Conservation (phyloP, 2,888 invertebrate species). For the Oxystoma pomonae region DNA sequence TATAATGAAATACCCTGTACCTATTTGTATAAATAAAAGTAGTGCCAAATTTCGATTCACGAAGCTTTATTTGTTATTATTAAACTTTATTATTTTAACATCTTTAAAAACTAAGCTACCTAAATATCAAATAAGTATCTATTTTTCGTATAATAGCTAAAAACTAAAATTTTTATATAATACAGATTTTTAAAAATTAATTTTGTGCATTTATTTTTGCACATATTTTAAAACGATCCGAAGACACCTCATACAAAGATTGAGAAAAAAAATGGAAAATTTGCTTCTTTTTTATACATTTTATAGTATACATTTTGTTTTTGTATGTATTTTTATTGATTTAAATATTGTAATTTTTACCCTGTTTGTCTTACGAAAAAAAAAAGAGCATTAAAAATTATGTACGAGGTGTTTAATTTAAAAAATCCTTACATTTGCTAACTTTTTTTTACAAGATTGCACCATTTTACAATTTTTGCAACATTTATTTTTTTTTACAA, state of each 20-base stretch:
- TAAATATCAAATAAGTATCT: slow-evolving; percentile 50
- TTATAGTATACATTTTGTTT: slow-evolving; percentile 23
- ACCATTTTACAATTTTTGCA: slow-evolving; percentile 46
- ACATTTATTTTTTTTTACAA: slow-evolving; percentile 45
- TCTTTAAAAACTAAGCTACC: slow-evolving; percentile 51
- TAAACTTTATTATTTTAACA: slow-evolving; percentile 46
- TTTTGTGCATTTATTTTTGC: slow-evolving; percentile 15
- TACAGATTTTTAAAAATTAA: slow-evolving; percentile 19
- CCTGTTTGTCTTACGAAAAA: slow-evolving; percentile 39
- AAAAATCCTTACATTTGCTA: slow-evolving; percentile 33
- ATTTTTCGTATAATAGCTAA: slow-evolving; percentile 44
- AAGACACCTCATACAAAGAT: slow-evolving; percentile 42
- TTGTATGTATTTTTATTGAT: slow-evolving; percentile 38
- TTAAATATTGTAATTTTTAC: slow-evolving; percentile 45
- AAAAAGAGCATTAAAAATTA: no score
- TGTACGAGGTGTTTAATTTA: slow-evolving; percentile 44
- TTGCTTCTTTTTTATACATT: slow-evolving; percentile 14
- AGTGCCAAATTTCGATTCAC: neutral
- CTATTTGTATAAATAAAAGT: no score
- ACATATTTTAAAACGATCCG: slow-evolving; percentile 23
- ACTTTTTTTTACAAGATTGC: slow-evolving; percentile 46
- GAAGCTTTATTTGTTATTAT: slow-evolving; percentile 31
- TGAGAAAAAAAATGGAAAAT: slow-evolving; percentile 12
- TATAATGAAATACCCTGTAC: no score
- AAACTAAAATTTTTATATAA: slow-evolving; percentile 25